Conservation (phyloP, 1,140 invertebrate species). For the Neuroterus valhalla region DNA sequence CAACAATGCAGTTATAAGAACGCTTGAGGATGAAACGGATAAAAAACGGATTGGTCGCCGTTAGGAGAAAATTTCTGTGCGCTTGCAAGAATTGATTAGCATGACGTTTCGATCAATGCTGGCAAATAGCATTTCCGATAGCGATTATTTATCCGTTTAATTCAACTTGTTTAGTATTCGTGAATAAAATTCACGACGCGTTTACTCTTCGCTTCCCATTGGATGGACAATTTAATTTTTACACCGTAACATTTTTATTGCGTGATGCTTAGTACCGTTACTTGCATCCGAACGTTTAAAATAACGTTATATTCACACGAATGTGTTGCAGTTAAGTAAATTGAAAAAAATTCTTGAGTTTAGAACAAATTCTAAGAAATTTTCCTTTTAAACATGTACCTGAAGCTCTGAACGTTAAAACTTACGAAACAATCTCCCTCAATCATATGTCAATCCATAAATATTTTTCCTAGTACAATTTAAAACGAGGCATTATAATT, state of each 20-base stretch:
- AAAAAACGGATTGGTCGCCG: neutral
- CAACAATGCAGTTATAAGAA: neutral
- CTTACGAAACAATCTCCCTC: too few relatives aligned
- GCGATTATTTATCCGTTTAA: neutral
- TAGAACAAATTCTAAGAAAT: too few relatives aligned
- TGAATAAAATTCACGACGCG: neutral
- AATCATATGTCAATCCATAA: too few relatives aligned
- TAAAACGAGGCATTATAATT: too few relatives aligned
- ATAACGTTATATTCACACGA: neutral
- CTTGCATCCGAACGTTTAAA: neutral
- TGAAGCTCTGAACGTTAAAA: too few relatives aligned
- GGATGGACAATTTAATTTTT: neutral
- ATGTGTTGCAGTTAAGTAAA: neutral
- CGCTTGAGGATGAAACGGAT: neutral
- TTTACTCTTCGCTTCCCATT: constrained; percentile 1
- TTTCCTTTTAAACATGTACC: too few relatives aligned
- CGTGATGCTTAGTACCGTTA: neutral
- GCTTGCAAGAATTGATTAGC: neutral
- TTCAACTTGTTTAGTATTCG: neutral
- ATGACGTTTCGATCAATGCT: neutral
- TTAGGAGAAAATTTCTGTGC: neutral
- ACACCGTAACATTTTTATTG: neutral
- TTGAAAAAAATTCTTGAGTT: neutral
- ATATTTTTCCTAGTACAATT: too few relatives aligned
- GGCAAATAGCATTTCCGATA: neutral